These are phyloP conservation scores for Ips typographus DNA, from an alignment of 1,140 invertebrate genomes.

Conservation along the genomic window DNA sequence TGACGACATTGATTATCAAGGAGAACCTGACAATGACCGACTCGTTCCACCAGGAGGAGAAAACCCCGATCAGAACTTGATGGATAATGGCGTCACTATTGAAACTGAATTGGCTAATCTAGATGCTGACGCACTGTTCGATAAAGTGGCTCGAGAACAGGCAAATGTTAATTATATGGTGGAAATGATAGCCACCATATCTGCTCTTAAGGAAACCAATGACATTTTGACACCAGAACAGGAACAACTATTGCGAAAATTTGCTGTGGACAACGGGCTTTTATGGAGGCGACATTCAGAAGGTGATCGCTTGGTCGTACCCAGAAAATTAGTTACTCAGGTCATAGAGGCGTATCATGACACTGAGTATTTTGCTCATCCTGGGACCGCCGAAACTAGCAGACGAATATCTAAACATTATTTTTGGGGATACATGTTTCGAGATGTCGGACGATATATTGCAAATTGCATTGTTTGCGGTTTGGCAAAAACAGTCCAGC, in stretches of 20 bases:
- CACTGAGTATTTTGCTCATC: not conserved
- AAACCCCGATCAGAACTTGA: not conserved
- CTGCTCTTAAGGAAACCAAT: too few species aligned
- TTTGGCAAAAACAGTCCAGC: slow-evolving; percentile 27
- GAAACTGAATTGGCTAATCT: not conserved
- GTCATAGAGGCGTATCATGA: not conserved
- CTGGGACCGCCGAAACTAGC: too few species aligned
- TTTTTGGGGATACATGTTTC: too few species aligned
- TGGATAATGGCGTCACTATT: too few species aligned
- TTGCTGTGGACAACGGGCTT: not conserved
- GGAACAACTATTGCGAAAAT: too few species aligned
- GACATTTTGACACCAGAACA: too few species aligned
- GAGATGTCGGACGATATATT: too few species aligned
- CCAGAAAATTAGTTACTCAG: not conserved
- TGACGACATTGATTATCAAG: not conserved
- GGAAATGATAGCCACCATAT: not conserved
- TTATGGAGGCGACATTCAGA: not conserved
- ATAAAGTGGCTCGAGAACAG: not conserved
- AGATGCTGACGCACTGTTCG: not conserved
- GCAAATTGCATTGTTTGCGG: slow-evolving; percentile 36
- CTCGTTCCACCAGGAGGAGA: not conserved
- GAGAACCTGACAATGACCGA: not conserved
- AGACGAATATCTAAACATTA: too few species aligned
- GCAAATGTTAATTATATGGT: not conserved
- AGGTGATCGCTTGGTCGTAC: not conserved